Evolutionary conservation across 2,113 vertebrate genomes (phyloP), one percentile per base, ranked within the genome.

Genomic region (Cyanoramphus novaezelandiae): DNA sequence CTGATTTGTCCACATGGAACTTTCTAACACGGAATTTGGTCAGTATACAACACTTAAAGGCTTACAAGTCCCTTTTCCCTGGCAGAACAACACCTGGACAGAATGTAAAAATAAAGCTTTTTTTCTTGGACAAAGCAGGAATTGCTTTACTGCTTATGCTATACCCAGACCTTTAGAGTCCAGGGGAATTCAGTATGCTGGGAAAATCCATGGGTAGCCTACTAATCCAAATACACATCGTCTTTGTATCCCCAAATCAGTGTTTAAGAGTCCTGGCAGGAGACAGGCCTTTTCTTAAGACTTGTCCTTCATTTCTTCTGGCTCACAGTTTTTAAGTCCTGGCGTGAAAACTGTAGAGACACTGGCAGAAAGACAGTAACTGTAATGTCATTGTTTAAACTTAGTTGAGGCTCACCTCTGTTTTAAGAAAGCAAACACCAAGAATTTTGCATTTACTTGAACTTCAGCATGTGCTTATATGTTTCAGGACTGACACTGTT

Each of bases 41-140:
- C 82, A 67, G 64, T 63, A 27, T 69, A 68, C 64, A 67, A 60
- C 75, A 92, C 76, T 93, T 94, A 82, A 70, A 90, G 94, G 85
- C 87, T 96, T 95, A 91, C 1, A 95, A 95, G 96, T 95, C 76
- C 60, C 13, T 88, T 83, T 95, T 72, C 52, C n/a, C 33, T 90
- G 90, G 64, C 90, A 90, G 82, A 88, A 14, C 46, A 87, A 20
- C 46, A 83, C 88, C 90, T 88, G 71, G 79, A 67, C 31, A 71
- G 78, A 89, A 89, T 71, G 29, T 86, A 68, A 90, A 94, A 94
- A 94, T 49, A 50, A 53, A 67, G 50, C 8, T 6, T 49, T 63
- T 37, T 77, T 77, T 78, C 62, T 86, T 60, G 55, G 50, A 81
- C 90, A 78, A 76, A 90, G 59, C 33, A 77, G 44, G 59, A 88